Percentiles rank a stretch among this genome's conserved stretches.
Conservation (phyloP, 1,140 invertebrate species). For the Tyrophagus putrescentiae region DNA sequence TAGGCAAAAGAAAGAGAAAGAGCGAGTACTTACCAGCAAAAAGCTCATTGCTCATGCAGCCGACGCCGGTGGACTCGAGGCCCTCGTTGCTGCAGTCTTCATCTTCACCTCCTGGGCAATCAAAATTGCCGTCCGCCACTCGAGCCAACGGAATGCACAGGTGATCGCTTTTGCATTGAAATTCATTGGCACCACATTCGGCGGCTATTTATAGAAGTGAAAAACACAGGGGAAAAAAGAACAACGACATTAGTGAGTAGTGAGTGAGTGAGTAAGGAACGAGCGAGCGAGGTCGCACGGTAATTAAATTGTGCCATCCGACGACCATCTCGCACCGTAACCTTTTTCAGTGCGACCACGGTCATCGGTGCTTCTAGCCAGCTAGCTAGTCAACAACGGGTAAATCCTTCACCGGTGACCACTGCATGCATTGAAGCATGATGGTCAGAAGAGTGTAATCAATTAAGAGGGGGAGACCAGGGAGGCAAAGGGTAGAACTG, state of each 20-base stretch:
- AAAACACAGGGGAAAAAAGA: neutral
- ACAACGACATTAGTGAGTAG: no score
- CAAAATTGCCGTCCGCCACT: constrained; percentile 28
- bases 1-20: neutral
- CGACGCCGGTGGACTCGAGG: no score
- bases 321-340: no score
- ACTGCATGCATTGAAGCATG: no score
- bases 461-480: no score
- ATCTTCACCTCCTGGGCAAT: constrained; percentile 31
- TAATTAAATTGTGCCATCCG: neutral
- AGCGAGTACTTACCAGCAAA: no score
- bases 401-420: no score
- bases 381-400: neutral
- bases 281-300: neutral
- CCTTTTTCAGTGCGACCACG: no score
- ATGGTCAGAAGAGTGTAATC: no score
- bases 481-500: no score
- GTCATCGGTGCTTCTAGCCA: no score
- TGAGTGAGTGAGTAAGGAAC: neutral
- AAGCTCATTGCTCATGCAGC: no score
- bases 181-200: constrained; percentile 6
- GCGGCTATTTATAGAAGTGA: neutral
- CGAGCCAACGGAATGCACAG: constrained; percentile 27
- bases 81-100: constrained; percentile 28
- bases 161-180: constrained; percentile 1